phyloP scores from a whole-genome alignment of 2,797 vertebrate species.

The Gymnoscopelus microlampas region DNA sequence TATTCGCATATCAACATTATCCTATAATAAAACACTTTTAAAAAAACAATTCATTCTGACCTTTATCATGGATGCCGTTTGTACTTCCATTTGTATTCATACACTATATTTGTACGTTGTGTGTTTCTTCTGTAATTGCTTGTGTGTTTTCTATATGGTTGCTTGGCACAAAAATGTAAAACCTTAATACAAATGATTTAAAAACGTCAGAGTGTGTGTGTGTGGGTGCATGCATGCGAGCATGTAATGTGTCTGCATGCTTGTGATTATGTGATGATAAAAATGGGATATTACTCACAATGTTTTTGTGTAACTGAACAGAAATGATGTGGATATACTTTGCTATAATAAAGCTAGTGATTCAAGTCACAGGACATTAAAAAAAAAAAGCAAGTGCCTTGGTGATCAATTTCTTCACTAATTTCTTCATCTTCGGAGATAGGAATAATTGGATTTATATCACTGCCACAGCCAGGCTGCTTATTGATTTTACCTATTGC shows the following conservation, averaged over 20 bases:
- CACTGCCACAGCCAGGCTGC: constrained; percentile 73
- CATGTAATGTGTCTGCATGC: neutral
- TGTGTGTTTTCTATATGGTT: no score
- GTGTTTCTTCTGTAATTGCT: no score
- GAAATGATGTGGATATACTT: neutral
- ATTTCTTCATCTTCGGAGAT: constrained; percentile 67
- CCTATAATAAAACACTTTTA: no score
- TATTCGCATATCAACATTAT: no score
- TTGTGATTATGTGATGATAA: neutral
- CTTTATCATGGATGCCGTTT: no score
- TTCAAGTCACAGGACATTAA: constrained; percentile 44
- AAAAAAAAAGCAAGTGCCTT: constrained; percentile 54
- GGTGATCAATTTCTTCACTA: constrained; percentile 58
- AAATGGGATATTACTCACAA: constrained; percentile 15
- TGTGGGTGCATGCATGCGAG: no score
- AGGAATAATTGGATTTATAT: constrained; percentile 81
- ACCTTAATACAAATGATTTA: no score
- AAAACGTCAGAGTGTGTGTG: no score
- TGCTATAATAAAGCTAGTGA: constrained; percentile 22
- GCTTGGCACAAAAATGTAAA: no score
- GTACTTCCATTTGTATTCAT: no score
- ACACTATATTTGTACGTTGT: no score
- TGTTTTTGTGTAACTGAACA: neutral
- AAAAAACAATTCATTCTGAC: no score
- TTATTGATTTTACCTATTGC: constrained; percentile 78